Evolutionary conservation across 1,140 invertebrate genomes (phyloP), one percentile per base, ranked within the genome.

Genomic region (Himalopsyche phryganea): DNA sequence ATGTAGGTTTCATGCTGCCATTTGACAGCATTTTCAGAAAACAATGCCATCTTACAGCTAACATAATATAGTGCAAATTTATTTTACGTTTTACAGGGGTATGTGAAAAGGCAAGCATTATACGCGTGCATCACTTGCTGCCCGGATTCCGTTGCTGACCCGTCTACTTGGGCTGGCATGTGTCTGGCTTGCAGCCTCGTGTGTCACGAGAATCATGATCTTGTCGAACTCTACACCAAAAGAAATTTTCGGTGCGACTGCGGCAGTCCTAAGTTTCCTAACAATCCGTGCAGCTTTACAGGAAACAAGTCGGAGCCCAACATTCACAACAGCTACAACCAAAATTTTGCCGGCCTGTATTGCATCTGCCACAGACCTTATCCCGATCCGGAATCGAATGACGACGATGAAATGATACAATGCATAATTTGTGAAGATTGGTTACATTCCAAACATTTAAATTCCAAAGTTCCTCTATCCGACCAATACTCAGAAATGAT

Each of bases 341-440:
- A 98, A 59, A 99, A 99, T 72, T 99, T 97, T 67, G 80, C 82
- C 67, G 96, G 95, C 1, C 65, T 90, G 4, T 99, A 98, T 71
- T 99, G 98, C 69, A 86, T 78, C 13, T 99, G 98, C 75, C 74
- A 86, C n/a, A 81, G 94, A 51, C 94, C 95, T 0, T 99, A 98
- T 77, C 96, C 96, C 10, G 96, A 98, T 78, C 86, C 88, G 6
- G 90, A 94, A 52, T 82, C 85, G 64, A 78, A 83, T 13, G 75
- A 78, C 33, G 85, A 88, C 50, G 94, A 96, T 78, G 88, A 92
- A 67, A 99, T 98, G 96, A 85, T 98, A 36, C 97, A 98, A 69
- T 99, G 98, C 69, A 81, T 90, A 42, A 79, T 98, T 48, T 99
- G 97, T 76, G 97, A 99, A 75, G 97, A 99, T 73, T 99, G 98